phyloP scores from a whole-genome alignment of 2,113 vertebrate species.

The Campylomormyrus numenius region DNA sequence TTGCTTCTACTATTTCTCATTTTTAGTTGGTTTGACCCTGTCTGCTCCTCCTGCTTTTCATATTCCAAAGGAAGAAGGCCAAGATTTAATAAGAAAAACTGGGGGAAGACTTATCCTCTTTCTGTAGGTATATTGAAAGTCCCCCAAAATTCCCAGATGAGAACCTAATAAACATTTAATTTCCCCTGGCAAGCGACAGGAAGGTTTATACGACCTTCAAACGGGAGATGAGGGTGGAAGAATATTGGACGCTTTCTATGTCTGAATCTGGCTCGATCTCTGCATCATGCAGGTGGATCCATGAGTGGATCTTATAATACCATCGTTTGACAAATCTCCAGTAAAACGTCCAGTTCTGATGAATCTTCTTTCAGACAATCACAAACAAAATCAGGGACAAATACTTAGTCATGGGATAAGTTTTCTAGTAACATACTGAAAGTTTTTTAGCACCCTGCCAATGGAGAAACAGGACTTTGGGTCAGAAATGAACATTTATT shows the following conservation, averaged over 20 bases:
- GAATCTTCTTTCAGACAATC: not conserved
- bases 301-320: not conserved
- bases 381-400: not conserved
- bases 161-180: constrained; percentile 65
- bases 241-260: constrained; percentile 43
- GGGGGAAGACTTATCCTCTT: constrained; percentile 43
- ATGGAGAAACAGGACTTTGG: not conserved
- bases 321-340: not conserved
- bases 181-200: constrained; percentile 59
- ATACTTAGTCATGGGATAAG: not conserved
- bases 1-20: constrained; percentile 5
- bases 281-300: not conserved
- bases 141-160: constrained; percentile 42
- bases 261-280: constrained; percentile 26
- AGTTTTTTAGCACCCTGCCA: not conserved
- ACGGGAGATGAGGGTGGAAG: constrained; percentile 33
- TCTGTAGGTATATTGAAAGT: constrained; percentile 43
- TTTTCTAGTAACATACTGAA: not conserved
- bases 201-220: constrained; percentile 57
- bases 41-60: constrained; percentile 36
- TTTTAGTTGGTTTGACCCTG: constrained; percentile 37
- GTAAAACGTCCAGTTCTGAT: not conserved
- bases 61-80: constrained; percentile 37
- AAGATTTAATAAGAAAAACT: constrained; percentile 28
- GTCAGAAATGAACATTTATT: not conserved